These are phyloP conservation scores for Callionymus lyra DNA, from an alignment of 2,113 vertebrate genomes.

Conservation along the genomic window DNA sequence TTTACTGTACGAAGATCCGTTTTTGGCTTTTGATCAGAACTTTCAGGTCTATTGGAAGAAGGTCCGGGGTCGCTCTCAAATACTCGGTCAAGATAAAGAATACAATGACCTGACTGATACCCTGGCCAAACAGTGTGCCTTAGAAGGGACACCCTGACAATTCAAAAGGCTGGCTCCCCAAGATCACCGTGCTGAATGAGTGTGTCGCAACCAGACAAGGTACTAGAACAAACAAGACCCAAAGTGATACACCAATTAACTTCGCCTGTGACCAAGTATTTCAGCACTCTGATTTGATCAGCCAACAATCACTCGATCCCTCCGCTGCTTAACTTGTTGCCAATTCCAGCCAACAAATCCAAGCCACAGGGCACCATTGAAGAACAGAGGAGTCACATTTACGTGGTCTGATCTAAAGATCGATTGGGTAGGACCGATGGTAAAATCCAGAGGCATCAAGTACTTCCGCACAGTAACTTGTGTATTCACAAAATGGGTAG, in stretches of 20 bases:
- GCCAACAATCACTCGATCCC: not conserved
- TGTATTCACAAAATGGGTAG: constrained; percentile 3
- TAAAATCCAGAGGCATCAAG: constrained; percentile 1
- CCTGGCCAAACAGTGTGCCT: not conserved
- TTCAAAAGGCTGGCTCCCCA: not conserved
- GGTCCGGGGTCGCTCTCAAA: not conserved
- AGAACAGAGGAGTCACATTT: not conserved
- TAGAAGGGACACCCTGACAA: not conserved
- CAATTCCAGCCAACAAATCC: not conserved
- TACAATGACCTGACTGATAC: not conserved
- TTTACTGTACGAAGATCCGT: no score
- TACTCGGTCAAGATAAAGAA: not conserved
- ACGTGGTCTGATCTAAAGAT: not conserved
- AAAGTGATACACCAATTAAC: not conserved
- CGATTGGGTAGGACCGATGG: not conserved
- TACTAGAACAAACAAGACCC: not conserved
- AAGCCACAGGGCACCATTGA: not conserved
- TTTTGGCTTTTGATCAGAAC: no score
- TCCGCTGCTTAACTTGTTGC: not conserved
- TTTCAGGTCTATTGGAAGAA: not conserved
- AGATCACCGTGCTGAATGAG: not conserved
- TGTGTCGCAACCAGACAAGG: not conserved
- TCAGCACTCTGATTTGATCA: no score
- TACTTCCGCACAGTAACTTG: constrained; percentile 2
- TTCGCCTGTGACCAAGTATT: not conserved